Conservation (phyloP, 2,797 vertebrate species). For the Parambassis ranga region DNA sequence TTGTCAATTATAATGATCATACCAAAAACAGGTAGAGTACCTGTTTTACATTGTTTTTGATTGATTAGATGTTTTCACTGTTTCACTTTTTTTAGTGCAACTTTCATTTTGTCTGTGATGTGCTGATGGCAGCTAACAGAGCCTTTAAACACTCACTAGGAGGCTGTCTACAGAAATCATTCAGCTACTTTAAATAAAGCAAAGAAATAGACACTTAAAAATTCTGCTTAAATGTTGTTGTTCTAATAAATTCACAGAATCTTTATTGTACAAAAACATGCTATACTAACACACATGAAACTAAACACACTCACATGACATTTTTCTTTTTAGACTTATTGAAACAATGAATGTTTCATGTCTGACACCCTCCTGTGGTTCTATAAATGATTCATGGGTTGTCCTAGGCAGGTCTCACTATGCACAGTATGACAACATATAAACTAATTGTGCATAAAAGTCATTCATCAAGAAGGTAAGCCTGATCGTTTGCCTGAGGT, state of each 20-base stretch:
- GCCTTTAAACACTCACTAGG: conserved; percentile 1
- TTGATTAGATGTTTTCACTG: conserved; percentile 2
- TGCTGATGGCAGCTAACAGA: conserved; percentile 38
- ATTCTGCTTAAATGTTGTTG: neutral
- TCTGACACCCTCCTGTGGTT: no score
- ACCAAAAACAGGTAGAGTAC: neutral
- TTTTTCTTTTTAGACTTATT: no score
- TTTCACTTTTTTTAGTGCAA: neutral
- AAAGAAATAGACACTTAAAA: conserved; percentile 3
- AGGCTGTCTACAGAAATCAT: neutral
- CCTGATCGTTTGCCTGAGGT: neutral
- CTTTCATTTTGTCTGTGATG: conserved; percentile 10
- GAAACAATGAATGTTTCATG: no score
- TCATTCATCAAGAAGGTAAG: neutral
- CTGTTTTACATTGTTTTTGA: conserved; percentile 1
- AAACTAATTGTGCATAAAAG: no score
- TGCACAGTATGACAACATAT: no score
- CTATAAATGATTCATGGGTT: no score
- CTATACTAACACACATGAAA: neutral
- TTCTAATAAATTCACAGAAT: conserved; percentile 2
- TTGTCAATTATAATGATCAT: neutral
- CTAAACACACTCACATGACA: no score
- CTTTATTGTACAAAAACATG: conserved; percentile 5
- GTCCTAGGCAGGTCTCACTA: no score
- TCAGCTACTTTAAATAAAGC: neutral